A percentile compares a stretch with the other conserved stretches of the same genome.
phyloP scores from a whole-genome alignment of 2,888 invertebrate species.

The Eupithecia subumbrata region DNA sequence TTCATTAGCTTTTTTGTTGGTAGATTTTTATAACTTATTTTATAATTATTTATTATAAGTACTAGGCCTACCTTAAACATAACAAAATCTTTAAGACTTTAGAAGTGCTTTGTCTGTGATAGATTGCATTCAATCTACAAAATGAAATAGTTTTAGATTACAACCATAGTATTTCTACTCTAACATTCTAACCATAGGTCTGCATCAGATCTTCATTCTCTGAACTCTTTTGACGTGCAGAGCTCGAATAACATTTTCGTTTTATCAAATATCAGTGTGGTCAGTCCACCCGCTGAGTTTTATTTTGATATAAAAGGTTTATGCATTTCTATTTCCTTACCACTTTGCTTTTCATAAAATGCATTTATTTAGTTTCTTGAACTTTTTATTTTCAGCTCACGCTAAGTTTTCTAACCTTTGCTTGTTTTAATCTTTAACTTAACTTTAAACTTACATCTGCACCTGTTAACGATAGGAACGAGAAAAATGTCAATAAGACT shows the following conservation, averaged over 20 bases:
- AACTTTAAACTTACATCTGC: too few species aligned
- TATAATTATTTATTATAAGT: too few species aligned
- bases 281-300: slow-evolving; percentile 36
- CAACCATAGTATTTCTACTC: not conserved
- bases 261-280: slow-evolving; percentile 55
- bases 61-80: too few species aligned
- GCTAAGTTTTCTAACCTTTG: too few species aligned
- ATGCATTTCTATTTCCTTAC: slow-evolving; percentile 4
- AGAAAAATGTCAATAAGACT: too few species aligned
- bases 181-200: slow-evolving; percentile 13
- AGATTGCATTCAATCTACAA: not conserved
- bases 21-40: too few species aligned
- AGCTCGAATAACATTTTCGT: slow-evolving; percentile 59
- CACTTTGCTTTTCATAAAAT: not conserved
- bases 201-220: slow-evolving; percentile 47
- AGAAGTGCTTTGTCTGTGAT: too few species aligned
- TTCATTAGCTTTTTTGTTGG: too few species aligned
- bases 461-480: too few species aligned
- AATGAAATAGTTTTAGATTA: not conserved
- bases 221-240: slow-evolving; percentile 60
- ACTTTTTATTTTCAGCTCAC: not conserved
- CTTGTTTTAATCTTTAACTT: too few species aligned
- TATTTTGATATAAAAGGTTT: slow-evolving; percentile 24
- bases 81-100: too few species aligned
- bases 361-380: not conserved